Evolutionary conservation across 1,140 invertebrate species (phyloP), one percentile per base, ranked within the genome.

Genomic region (Drosophila sechellia): DNA sequence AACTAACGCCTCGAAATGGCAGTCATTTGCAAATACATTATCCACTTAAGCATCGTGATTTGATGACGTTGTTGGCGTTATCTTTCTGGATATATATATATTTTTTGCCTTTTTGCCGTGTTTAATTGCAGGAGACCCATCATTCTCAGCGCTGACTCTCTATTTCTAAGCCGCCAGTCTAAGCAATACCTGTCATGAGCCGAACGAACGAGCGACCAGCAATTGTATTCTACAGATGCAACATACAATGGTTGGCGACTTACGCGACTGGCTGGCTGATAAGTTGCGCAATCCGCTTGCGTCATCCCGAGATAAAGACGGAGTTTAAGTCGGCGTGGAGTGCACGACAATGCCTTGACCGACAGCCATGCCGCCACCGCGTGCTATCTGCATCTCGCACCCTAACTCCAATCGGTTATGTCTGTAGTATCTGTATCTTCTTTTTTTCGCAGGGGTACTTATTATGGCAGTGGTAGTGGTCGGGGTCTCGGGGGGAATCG

Each of bases 381-480:
- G 60, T 46, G 65, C 54, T 50, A 71, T 73, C 40, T 60, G 49
- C 52, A 54, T 54, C 50, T 70, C 43, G 35, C 5, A 27, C 27
- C n/a, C 37, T 40, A 6, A 49, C 45, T 46, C 68, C 35, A n/a
- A 77, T 61, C 66, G 20, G 12, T 20, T 78, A 40, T 53, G 52
- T 34, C 42, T 76, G 27, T 42, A 43, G 25, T 55, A 70, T 22
- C 50, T 68, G 56, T 43, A 55, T 52, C 34, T 71, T 68, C 50
- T 45, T 57, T 34, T n/a, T 8, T 25, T 39, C n/a, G 13, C 45
- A 48, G 59, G 56, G 64, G 64, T 54, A 58, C 83, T 79, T 81
- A 86, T 86, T 85, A 81, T 77, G 81, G 52, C 81, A 8, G 27
- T 8, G 27, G 20, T 22, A 81, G 78, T 86, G 60, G 80, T 20